A percentile compares a stretch with the other conserved stretches of the same genome.
Conservation (phyloP, 2,797 vertebrate genomes). For the Chloroceryle inda region DNA sequence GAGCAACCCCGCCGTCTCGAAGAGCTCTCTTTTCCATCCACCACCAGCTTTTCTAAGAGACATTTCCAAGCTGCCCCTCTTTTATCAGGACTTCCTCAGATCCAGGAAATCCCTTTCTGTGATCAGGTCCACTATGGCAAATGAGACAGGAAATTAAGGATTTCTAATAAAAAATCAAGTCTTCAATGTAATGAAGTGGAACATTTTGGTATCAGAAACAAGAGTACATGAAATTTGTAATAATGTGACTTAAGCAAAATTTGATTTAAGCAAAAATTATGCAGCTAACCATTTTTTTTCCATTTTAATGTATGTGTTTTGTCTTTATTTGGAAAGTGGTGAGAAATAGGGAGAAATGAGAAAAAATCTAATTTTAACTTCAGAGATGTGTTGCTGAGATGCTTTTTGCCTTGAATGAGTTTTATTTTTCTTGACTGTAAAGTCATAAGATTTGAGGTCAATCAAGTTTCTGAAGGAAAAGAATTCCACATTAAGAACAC, state of each 20-base stretch:
- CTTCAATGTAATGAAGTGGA: neutral
- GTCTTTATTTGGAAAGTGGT: neutral
- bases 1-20: neutral
- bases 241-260: neutral
- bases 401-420: neutral
- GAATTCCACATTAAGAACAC: conserved; percentile 14
- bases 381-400: neutral
- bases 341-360: neutral
- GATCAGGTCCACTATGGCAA: neutral
- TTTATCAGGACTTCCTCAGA: neutral
- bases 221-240: neutral
- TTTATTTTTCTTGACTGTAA: conserved; percentile 25
- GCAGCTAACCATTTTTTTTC: neutral
- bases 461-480: conserved; percentile 36
- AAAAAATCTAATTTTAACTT: neutral
- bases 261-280: neutral
- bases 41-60: neutral
- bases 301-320: neutral
- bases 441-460: conserved; percentile 23
- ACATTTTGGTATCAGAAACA: neutral
- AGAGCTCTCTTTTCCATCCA: neutral
- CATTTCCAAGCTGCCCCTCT: neutral
- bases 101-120: neutral
- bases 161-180: neutral
- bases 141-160: neutral